Percentiles rank a stretch among this genome's conserved stretches.
These are phyloP conservation scores for Trochalopteron elliotii DNA, from an alignment of 2,113 vertebrate species.

Conservation along the genomic window DNA sequence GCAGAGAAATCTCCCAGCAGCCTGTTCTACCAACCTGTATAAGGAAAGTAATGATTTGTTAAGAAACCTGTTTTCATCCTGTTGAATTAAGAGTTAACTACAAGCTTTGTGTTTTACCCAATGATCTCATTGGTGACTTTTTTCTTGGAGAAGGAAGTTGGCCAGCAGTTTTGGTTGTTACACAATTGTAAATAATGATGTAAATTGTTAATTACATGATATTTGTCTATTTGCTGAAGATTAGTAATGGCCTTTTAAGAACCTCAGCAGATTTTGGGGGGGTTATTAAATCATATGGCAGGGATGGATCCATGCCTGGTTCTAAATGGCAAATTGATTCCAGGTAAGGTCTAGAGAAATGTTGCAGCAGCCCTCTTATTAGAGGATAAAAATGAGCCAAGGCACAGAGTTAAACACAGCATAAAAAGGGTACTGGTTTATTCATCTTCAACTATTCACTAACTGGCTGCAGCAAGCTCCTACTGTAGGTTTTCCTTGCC, in stretches of 20 bases:
- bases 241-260: background rate
- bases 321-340: background rate
- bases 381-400: background rate
- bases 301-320: background rate
- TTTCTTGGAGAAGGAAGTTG: background rate
- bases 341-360: background rate
- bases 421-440: background rate
- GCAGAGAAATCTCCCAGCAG: background rate
- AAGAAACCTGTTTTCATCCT: background rate
- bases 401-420: background rate
- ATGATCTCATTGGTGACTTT: background rate
- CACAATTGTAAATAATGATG: background rate
- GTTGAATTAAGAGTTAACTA: background rate
- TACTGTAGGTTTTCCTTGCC: background rate
- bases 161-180: background rate
- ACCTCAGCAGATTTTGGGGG: background rate
- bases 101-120: background rate
- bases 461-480: background rate
- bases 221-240: background rate
- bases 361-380: background rate
- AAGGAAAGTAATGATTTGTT: background rate
- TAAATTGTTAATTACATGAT: background rate
- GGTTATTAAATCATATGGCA: background rate
- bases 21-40: background rate
- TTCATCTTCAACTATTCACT: background rate